phyloP scores from a whole-genome alignment of 1,140 invertebrate genomes.

The Philotrypesis tridentata region DNA sequence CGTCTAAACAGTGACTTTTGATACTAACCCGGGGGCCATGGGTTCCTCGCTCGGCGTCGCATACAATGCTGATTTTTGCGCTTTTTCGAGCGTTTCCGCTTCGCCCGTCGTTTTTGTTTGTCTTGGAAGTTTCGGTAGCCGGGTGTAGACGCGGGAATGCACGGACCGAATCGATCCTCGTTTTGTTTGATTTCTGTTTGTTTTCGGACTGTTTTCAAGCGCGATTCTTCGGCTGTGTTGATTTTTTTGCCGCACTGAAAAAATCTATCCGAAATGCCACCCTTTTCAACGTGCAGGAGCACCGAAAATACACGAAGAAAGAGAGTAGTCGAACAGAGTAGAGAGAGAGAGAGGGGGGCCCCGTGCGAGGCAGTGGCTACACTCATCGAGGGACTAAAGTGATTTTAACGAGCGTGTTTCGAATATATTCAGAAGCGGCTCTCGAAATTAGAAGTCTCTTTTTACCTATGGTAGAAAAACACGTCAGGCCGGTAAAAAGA shows the following conservation, averaged over 20 bases:
- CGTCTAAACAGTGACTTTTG: slow-evolving; percentile 38
- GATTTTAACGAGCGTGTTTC: neutral
- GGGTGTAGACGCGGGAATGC: neutral
- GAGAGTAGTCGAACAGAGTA: too few relatives aligned
- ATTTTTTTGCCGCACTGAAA: neutral
- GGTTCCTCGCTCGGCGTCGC: neutral
- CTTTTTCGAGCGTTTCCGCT: slow-evolving; percentile 17
- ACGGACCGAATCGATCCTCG: neutral
- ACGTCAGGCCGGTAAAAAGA: neutral
- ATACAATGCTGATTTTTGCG: slow-evolving; percentile 28
- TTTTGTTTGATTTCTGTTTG: slow-evolving; percentile 10
- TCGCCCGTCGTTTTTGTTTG: neutral
- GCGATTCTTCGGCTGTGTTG: neutral
- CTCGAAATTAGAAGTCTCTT: neutral
- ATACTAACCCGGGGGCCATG: neutral
- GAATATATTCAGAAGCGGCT: neutral
- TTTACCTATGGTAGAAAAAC: neutral
- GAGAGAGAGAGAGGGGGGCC: too few relatives aligned
- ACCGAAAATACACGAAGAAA: neutral
- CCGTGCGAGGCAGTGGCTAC: too few relatives aligned
- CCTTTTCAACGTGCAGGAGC: neutral
- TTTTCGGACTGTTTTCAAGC: neutral
- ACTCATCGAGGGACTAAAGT: neutral
- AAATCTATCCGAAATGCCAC: neutral
- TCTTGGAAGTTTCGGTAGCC: neutral